Conservation (phyloP, 2,888 invertebrate genomes). For the Hemithea aestivaria region DNA sequence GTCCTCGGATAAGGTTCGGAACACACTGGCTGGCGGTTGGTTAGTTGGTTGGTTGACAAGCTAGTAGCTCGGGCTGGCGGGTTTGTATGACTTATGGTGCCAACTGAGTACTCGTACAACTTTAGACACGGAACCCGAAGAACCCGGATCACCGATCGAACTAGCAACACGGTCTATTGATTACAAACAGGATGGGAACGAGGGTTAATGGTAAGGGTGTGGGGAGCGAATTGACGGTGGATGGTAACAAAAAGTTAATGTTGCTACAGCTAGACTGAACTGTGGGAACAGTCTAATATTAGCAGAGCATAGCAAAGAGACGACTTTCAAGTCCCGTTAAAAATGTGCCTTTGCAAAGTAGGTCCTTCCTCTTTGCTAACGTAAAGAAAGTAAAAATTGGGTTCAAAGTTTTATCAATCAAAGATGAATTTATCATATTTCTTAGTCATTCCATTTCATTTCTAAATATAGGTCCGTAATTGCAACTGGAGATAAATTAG, state of each 20-base stretch:
- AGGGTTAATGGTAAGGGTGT: slow-evolving; percentile 40
- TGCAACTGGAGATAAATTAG: slow-evolving; percentile 3
- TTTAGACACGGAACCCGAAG: slow-evolving; percentile 64
- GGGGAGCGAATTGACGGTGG: slow-evolving; percentile 23
- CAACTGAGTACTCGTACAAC: slow-evolving; percentile 44
- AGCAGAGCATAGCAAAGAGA: too few relatives aligned
- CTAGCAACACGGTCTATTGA: slow-evolving; percentile 58
- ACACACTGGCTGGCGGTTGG: slow-evolving; percentile 46
- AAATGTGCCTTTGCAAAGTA: too few relatives aligned
- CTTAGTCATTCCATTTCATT: too few relatives aligned
- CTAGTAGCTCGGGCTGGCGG: too few relatives aligned
- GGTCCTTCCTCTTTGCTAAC: too few relatives aligned
- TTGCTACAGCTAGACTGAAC: too few relatives aligned
- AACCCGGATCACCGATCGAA: slow-evolving; percentile 63
- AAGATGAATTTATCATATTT: too few relatives aligned
- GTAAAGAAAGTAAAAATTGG: too few relatives aligned
- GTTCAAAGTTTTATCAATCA: too few relatives aligned
- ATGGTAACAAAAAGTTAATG: slow-evolving; percentile 17
- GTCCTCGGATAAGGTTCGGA: slow-evolving; percentile 47
- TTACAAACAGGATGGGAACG: slow-evolving; percentile 48
- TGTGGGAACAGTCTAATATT: too few relatives aligned
- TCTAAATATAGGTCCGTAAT: too few relatives aligned
- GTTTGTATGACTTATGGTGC: slow-evolving; percentile 33
- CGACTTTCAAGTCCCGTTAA: too few relatives aligned
- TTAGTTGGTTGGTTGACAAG: slow-evolving; percentile 23